Evolutionary conservation across 2,888 invertebrate genomes (phyloP).

Genomic region (Pheosia gnoma): DNA sequence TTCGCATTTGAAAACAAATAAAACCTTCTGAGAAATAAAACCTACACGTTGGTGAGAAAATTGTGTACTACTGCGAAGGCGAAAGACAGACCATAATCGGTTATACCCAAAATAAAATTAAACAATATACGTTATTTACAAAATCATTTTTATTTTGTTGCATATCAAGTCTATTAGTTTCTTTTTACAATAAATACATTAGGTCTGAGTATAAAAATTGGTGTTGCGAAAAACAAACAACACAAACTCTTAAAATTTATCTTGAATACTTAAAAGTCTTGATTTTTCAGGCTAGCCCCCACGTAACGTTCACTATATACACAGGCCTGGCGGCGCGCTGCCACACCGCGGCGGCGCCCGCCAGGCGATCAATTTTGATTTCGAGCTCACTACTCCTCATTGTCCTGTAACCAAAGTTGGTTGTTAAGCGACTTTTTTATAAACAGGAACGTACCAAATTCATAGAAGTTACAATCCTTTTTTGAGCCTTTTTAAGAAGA

Average conservation of each 20-base stretch:
- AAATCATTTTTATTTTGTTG: conserved; percentile 80
- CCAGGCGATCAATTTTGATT: conserved; percentile 68
- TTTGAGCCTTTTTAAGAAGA: too few species aligned
- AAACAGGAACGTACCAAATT: too few species aligned
- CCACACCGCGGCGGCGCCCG: conserved; percentile 54
- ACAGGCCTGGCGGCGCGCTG: conserved; percentile 61
- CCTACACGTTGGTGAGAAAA: too few species aligned
- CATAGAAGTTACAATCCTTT: too few species aligned
- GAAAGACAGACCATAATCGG: too few species aligned
- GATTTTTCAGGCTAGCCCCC: conserved; percentile 65
- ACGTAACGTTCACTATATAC: conserved; percentile 54
- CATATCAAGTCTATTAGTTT: conserved; percentile 78
- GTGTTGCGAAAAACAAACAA: conserved; percentile 74
- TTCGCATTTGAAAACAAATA: conserved; percentile 8
- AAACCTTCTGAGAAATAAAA: conserved; percentile 12
- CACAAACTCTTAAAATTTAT: conserved; percentile 70
- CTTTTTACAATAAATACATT: conserved; percentile 82
- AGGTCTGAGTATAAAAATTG: conserved; percentile 78
- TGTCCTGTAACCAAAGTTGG: conserved; percentile 51
- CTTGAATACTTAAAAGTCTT: conserved; percentile 66
- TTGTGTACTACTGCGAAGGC: too few species aligned
- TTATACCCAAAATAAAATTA: conserved; percentile 23
- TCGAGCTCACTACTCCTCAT: conserved; percentile 65
- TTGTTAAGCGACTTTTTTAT: background rate
- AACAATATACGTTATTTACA: conserved; percentile 66